phyloP scores from a whole-genome alignment of 2,888 invertebrate species.

The Tetropium fuscum region DNA sequence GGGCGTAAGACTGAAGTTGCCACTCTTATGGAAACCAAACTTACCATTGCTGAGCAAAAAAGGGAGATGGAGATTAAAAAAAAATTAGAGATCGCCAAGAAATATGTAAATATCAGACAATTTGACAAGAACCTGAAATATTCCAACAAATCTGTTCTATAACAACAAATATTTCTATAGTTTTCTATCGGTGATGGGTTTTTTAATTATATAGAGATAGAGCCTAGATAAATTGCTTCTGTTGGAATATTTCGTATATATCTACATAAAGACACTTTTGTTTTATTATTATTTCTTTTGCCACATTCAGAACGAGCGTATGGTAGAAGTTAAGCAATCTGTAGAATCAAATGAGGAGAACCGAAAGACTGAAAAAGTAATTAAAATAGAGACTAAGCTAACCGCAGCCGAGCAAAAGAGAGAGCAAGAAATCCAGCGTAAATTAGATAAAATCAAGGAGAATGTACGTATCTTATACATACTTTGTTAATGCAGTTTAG shows the following conservation, averaged over 20 bases:
- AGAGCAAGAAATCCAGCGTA: slow-evolving; percentile 86
- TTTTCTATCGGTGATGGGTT: too few species aligned
- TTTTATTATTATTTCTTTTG: slow-evolving; percentile 24
- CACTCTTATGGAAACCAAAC: slow-evolving; percentile 74
- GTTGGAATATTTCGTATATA: slow-evolving; percentile 13
- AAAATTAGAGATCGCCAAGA: slow-evolving; percentile 86
- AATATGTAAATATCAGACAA: slow-evolving; percentile 77
- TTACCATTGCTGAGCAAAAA: slow-evolving; percentile 85
- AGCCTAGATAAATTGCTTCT: not conserved
- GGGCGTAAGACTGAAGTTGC: slow-evolving; percentile 53
- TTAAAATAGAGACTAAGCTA: slow-evolving; percentile 76
- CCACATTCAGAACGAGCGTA: slow-evolving; percentile 56
- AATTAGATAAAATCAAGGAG: slow-evolving; percentile 86
- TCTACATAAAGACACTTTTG: not conserved
- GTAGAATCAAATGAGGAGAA: slow-evolving; percentile 54
- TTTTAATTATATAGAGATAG: not conserved
- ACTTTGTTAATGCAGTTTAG: too few species aligned
- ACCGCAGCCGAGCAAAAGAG: slow-evolving; percentile 86
- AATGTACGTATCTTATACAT: slow-evolving; percentile 73
- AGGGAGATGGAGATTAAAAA: slow-evolving; percentile 88
- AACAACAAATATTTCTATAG: too few species aligned
- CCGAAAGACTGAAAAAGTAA: slow-evolving; percentile 65
- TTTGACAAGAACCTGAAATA: not conserved
- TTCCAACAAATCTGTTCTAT: too few species aligned
- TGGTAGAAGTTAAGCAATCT: slow-evolving; percentile 60